These are phyloP conservation scores for Xestobium rufovillosum DNA, from an alignment of 2,888 invertebrate species.

Conservation along the genomic window DNA sequence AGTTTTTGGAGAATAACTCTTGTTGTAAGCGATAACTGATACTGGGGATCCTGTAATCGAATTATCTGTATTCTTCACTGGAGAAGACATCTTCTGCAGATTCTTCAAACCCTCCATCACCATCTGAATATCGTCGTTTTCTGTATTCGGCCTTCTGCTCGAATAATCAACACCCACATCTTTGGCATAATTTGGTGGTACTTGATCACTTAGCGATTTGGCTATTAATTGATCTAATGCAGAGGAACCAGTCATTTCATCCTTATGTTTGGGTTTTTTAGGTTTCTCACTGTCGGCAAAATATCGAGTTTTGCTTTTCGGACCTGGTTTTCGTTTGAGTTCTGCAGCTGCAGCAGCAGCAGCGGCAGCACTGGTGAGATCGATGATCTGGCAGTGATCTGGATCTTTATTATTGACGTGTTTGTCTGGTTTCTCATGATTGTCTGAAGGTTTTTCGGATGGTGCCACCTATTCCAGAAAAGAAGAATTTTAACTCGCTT, in stretches of 20 bases:
- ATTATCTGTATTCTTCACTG: slow-evolving; percentile 33
- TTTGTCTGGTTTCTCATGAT: not conserved
- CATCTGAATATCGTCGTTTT: slow-evolving; percentile 42
- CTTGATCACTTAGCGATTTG: slow-evolving; percentile 16
- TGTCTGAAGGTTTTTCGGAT: too few relatives aligned
- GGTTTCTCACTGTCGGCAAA: not conserved
- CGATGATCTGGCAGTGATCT: slow-evolving; percentile 35
- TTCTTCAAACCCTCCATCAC: slow-evolving; percentile 46
- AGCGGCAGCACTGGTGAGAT: slow-evolving; percentile 31
- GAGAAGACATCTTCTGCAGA: slow-evolving; percentile 41
- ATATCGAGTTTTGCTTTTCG: slow-evolving; percentile 1
- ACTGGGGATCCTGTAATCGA: slow-evolving; percentile 35
- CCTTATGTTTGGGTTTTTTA: slow-evolving; percentile 4
- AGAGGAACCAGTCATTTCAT: slow-evolving; percentile 21
- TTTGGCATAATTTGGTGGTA: slow-evolving; percentile 12
- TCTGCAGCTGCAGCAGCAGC: slow-evolving; percentile 8
- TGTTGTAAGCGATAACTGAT: slow-evolving; percentile 40
- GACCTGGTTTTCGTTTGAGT: slow-evolving; percentile 21
- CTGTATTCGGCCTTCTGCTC: slow-evolving; percentile 16
- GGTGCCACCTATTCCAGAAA: too few relatives aligned
- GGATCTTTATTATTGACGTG: slow-evolving; percentile 3
- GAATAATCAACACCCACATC: not conserved
- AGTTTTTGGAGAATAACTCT: slow-evolving; percentile 33
- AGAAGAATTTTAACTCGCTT: too few relatives aligned
- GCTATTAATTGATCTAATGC: slow-evolving; percentile 23